These are phyloP conservation scores for Hyposmocoma kahamanoa DNA, from an alignment of 1,140 invertebrate species.

Conservation along the genomic window DNA sequence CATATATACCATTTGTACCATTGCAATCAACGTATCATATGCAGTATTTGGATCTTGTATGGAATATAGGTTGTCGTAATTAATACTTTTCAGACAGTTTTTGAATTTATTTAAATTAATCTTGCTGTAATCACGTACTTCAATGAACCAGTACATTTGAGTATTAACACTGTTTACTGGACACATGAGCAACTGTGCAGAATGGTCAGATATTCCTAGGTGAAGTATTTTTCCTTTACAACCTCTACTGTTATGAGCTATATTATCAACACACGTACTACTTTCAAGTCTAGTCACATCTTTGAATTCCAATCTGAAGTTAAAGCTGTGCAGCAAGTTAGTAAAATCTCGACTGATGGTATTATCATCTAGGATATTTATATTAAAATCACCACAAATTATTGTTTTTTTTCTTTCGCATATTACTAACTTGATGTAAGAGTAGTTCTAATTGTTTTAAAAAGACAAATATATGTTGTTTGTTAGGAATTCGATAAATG, in stretches of 20 bases:
- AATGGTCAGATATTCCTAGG: neutral
- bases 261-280: constrained; percentile 2
- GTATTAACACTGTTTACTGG: neutral
- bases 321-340: neutral
- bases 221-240: neutral
- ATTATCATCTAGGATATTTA: neutral
- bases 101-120: neutral
- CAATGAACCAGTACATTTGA: neutral
- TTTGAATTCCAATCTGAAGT: neutral
- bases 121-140: neutral
- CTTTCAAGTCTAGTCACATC: neutral
- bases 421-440: too few relatives aligned
- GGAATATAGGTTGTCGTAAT: neutral
- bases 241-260: neutral
- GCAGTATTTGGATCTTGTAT: neutral
- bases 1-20: neutral
- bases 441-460: too few relatives aligned
- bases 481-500: too few relatives aligned
- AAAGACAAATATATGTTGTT: too few relatives aligned
- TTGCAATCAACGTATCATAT: neutral
- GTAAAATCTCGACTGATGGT: neutral
- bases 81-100: neutral
- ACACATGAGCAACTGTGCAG: constrained; percentile 2
- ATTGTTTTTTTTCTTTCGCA: constrained; percentile 3
- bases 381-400: constrained; percentile 6